phyloP scores from a whole-genome alignment of 1,140 invertebrate species.

The Micrasema longulum region DNA sequence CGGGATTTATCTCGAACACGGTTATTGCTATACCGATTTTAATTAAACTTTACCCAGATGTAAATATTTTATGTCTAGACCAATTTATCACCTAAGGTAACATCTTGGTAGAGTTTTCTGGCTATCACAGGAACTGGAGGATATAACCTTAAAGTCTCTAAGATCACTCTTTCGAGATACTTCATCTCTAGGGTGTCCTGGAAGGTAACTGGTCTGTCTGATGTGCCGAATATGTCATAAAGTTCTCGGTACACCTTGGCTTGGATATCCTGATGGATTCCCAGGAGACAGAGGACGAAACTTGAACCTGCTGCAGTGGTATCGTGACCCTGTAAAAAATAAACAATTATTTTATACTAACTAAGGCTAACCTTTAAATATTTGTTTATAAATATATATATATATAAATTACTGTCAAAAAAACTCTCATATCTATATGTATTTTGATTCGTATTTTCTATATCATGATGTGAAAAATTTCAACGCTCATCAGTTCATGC shows the following conservation, averaged over 20 bases:
- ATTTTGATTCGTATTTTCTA: no score
- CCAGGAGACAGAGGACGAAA: slow-evolving; percentile 87
- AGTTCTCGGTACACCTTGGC: slow-evolving; percentile 49
- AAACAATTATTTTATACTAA: no score
- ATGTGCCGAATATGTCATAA: slow-evolving; percentile 49
- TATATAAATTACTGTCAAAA: no score
- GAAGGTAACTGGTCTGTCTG: slow-evolving; percentile 56
- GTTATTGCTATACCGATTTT: background rate
- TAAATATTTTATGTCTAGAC: background rate
- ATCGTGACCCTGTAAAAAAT: slow-evolving; percentile 77
- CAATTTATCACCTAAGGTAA: slow-evolving; percentile 36
- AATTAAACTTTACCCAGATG: background rate
- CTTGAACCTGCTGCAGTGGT: slow-evolving; percentile 89
- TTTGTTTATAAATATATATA: no score
- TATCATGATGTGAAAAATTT: no score
- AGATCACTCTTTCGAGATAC: slow-evolving; percentile 79
- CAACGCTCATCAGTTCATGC: no score
- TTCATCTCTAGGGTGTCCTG: slow-evolving; percentile 72
- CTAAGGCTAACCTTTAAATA: no score
- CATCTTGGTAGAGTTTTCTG: slow-evolving; percentile 42
- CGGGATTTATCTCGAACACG: background rate
- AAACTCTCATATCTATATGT: no score
- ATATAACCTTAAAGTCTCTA: slow-evolving; percentile 76
- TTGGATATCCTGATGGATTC: slow-evolving; percentile 79
- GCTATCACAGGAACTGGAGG: slow-evolving; percentile 68